phyloP scores from a whole-genome alignment of 2,113 vertebrate species.

The Aythya baeri region DNA sequence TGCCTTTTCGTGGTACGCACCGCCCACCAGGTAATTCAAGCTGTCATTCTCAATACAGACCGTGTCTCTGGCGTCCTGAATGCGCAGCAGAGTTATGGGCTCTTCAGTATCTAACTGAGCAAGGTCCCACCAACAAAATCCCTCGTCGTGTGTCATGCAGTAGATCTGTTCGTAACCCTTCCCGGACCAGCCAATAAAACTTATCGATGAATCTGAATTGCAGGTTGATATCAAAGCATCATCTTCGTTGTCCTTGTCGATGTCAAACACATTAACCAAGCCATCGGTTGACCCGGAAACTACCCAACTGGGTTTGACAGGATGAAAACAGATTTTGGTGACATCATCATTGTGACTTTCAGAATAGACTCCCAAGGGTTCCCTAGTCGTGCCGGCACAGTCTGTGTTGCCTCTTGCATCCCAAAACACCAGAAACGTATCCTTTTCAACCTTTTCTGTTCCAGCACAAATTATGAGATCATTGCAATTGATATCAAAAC shows the following conservation, averaged over 20 bases:
- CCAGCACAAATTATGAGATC: constrained; percentile 88
- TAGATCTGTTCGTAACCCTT: constrained; percentile 80
- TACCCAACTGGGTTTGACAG: constrained; percentile 79
- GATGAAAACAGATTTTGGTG: constrained; percentile 92
- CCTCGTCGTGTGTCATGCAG: constrained; percentile 89
- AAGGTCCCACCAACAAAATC: constrained; percentile 92
- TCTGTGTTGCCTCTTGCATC: constrained; percentile 80
- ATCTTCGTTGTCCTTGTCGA: constrained; percentile 86
- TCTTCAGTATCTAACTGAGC: constrained; percentile 84
- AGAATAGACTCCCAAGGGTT: constrained; percentile 89
- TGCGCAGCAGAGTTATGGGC: constrained; percentile 79
- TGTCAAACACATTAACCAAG: constrained; percentile 93
- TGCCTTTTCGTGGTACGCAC: constrained; percentile 82
- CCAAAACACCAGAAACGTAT: constrained; percentile 93
- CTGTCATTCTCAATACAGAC: neutral
- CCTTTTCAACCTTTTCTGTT: constrained; percentile 85
- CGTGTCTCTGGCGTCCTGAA: constrained; percentile 78
- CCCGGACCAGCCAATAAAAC: constrained; percentile 87
- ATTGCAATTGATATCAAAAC: constrained; percentile 86
- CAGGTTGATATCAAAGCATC: constrained; percentile 89
- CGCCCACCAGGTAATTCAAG: constrained; percentile 89
- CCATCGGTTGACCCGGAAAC: constrained; percentile 90
- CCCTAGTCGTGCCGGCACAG: constrained; percentile 9
- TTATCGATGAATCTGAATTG: constrained; percentile 88
- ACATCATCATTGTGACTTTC: constrained; percentile 95